Base-by-base conservation (phyloP, 2,888 invertebrate genomes). In the Strigamia maritima region DNA sequence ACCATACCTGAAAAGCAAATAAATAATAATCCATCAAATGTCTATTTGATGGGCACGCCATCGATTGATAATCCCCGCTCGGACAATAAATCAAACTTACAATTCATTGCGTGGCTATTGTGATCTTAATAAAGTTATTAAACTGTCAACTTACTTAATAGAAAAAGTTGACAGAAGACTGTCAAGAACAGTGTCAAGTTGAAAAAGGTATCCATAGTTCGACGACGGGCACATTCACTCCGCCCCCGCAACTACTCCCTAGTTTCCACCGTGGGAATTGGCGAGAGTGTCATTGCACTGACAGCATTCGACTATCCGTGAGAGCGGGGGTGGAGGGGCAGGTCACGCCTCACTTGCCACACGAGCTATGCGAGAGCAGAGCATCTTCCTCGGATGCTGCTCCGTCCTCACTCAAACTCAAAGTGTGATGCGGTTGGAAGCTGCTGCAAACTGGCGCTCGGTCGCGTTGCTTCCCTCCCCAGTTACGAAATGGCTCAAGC, bases 301-400 rank as follows among this genome's bases (percentile, higher is more conserved):
- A 70, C 70, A 70, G 70, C 70, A 26, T 70, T 26, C 70, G 70
- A 70, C 70, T 70, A 70, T 70, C 70, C 70, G 26, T 70, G 70
- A 16, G 70, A 70, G 70, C 70, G 70, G 70, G 70, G 70, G 70
- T 70, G 70, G 70, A 70, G 70, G 70, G 24, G 70, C 26, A 70
- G 70, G 70, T 70, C 70, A 70, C 70, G 70, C 70, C 26, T 70
- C 70, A 12, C 28, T 70, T 70, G 70, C 70, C 70, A 26, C 70
- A 70, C 70, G 70, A 70, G 70, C 26, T 28, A 70, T 70, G 70
- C 16, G 70, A 28, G 70, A 70, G 70, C 70, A 70, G 26, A 70
- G 70, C 70, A 70, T 70, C 70, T 70, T 70, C 70, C 70, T 70
- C 70, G 70, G 70, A 70, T 70, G 70, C 70, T 70, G 70, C 70